A percentile compares a stretch with the other conserved stretches of the same genome.
phyloP scores from a whole-genome alignment of 2,797 vertebrate genomes.

The Protosalanx chinensis region DNA sequence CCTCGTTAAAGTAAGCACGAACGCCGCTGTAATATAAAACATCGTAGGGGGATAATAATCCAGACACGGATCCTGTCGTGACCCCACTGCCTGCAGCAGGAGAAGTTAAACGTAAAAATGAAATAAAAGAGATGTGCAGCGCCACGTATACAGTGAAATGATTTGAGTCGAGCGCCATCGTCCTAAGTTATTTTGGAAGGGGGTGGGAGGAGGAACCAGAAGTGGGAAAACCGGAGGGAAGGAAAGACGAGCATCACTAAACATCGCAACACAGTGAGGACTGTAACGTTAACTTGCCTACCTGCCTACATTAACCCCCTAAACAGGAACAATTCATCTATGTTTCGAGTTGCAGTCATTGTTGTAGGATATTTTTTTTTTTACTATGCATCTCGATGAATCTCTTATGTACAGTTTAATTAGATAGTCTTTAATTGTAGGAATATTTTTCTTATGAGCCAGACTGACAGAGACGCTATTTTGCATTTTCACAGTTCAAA shows the following conservation, averaged over 20 bases:
- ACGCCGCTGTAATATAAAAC: constrained; percentile 85
- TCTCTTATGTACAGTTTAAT: no score
- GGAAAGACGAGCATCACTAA: background rate
- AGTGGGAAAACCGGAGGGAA: constrained; percentile 13
- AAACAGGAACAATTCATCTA: no score
- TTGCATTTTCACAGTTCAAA: no score
- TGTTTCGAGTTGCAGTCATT: no score
- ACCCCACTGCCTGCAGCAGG: constrained; percentile 31
- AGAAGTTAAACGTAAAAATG: constrained; percentile 6
- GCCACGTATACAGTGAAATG: constrained; percentile 73
- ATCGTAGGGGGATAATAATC: constrained; percentile 78
- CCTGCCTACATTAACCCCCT: no score
- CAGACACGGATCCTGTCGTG: constrained; percentile 25
- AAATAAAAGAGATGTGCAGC: constrained; percentile 39
- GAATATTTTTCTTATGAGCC: no score
- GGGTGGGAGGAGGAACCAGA: constrained; percentile 46
- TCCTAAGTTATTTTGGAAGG: constrained; percentile 23
- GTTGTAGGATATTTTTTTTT: no score
- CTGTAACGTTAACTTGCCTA: no score
- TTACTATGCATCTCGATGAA: no score
- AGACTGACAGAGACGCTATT: no score
- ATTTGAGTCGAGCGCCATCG: constrained; percentile 66
- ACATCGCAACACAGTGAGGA: no score
- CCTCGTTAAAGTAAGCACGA: constrained; percentile 79
- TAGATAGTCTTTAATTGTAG: no score